phyloP scores from a whole-genome alignment of 2,113 vertebrate genomes.

The Callaeas wilsoni region DNA sequence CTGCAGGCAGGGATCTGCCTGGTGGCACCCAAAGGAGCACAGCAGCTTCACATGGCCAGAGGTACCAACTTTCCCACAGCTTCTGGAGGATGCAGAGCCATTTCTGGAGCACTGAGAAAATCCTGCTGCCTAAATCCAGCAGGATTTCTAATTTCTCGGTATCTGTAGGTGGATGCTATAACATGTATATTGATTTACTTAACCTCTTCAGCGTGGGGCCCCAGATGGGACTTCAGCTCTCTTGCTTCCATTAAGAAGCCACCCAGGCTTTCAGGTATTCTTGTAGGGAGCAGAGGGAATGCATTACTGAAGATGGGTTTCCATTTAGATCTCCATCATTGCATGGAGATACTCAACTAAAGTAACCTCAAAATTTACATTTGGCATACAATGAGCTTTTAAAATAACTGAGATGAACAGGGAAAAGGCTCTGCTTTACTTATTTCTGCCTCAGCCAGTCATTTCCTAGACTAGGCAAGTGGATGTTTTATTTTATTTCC shows the following conservation, averaged over 20 bases:
- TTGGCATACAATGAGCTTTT: not conserved
- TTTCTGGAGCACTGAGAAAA: not conserved
- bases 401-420: not conserved
- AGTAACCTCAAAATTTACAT: not conserved
- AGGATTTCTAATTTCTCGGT: not conserved
- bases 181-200: not conserved
- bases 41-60: not conserved
- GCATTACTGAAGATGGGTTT: not conserved
- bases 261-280: not conserved
- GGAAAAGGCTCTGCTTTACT: not conserved
- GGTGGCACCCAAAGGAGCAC: rapidly evolving
- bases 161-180: not conserved
- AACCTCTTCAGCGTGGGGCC: not conserved
- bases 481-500: not conserved
- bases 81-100: not conserved
- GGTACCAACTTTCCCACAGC: not conserved
- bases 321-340: not conserved
- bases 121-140: not conserved
- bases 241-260: not conserved
- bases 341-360: not conserved
- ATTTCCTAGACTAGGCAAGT: not conserved
- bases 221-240: not conserved
- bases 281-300: not conserved
- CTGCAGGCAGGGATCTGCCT: rapidly evolving
- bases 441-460: not conserved